These are phyloP conservation scores for Eulimnadia texana DNA, from an alignment of 1,140 invertebrate species.

Conservation along the genomic window DNA sequence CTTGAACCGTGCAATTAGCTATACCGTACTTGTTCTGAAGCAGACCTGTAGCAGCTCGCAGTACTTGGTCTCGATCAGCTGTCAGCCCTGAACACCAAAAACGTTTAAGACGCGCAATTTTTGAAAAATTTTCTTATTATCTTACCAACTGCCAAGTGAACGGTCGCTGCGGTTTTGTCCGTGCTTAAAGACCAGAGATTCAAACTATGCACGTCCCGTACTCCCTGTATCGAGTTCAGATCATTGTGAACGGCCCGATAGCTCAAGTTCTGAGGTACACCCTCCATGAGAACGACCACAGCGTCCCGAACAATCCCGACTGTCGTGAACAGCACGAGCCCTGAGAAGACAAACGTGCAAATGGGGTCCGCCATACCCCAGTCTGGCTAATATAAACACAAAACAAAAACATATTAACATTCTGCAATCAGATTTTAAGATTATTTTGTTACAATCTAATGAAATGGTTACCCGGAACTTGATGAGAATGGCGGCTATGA, in stretches of 20 bases:
- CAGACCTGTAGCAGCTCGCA: slow-evolving; percentile 36
- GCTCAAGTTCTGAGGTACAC: slow-evolving; percentile 44
- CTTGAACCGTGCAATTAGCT: slow-evolving; percentile 44
- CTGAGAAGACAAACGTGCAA: slow-evolving; percentile 75
- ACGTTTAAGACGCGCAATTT: slow-evolving; percentile 14
- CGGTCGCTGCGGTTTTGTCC: slow-evolving; percentile 49
- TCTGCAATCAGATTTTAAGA: slow-evolving; percentile 10
- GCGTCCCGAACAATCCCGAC: slow-evolving; percentile 57
- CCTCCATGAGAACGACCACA: slow-evolving; percentile 60
- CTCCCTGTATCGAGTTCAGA: slow-evolving; percentile 44
- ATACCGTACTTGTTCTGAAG: slow-evolving; percentile 38
- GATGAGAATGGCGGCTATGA: slow-evolving; percentile 42
- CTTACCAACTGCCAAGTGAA: slow-evolving; percentile 58
- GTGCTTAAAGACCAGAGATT: slow-evolving; percentile 66
- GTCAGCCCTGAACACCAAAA: slow-evolving; percentile 33
- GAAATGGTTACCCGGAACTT: slow-evolving; percentile 25
- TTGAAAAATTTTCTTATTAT: slow-evolving; percentile 1
- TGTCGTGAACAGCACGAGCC: slow-evolving; percentile 68
- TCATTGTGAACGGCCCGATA: slow-evolving; percentile 34
- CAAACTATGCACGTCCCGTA: slow-evolving; percentile 59
- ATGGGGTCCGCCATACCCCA: slow-evolving; percentile 71
- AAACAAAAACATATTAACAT: slow-evolving; percentile 14
- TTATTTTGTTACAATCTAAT: background rate
- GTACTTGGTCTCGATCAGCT: slow-evolving; percentile 34
- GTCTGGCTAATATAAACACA: slow-evolving; percentile 46